These are phyloP conservation scores for Sitophilus oryzae DNA, from an alignment of 1,140 invertebrate genomes.

Conservation along the genomic window DNA sequence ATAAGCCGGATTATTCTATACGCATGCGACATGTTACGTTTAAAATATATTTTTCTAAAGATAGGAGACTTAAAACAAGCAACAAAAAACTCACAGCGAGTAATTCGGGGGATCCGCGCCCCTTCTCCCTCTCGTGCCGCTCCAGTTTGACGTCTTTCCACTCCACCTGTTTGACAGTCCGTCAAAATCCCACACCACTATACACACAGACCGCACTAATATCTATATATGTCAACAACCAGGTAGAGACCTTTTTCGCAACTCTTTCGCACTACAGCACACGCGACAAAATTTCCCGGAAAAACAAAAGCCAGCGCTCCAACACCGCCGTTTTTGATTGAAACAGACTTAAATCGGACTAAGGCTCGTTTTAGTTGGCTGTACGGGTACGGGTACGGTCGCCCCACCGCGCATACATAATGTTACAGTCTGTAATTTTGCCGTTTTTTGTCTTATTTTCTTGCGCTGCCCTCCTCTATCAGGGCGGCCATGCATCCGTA, in stretches of 20 bases:
- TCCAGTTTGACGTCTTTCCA: slow-evolving; percentile 41
- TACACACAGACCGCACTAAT: slow-evolving; percentile 16
- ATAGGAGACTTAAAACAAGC: too few species aligned
- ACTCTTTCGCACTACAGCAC: background rate
- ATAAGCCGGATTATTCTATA: too few species aligned
- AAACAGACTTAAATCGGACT: slow-evolving; percentile 45
- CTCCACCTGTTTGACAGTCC: slow-evolving; percentile 37
- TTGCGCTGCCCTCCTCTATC: slow-evolving; percentile 43
- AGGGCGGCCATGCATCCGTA: slow-evolving; percentile 46
- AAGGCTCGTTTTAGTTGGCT: slow-evolving; percentile 37
- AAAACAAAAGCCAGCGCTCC: slow-evolving; percentile 27
- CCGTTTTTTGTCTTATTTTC: slow-evolving; percentile 44
- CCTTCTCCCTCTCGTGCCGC: slow-evolving; percentile 41
- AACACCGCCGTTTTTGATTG: slow-evolving; percentile 46
- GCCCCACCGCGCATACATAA: slow-evolving; percentile 45
- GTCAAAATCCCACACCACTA: slow-evolving; percentile 18
- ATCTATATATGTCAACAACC: slow-evolving; percentile 12
- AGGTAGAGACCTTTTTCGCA: background rate
- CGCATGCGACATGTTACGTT: too few species aligned
- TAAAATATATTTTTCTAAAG: too few species aligned
- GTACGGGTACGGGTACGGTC: too few species aligned
- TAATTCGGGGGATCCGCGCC: slow-evolving; percentile 41
- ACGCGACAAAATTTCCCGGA: slow-evolving; percentile 7
- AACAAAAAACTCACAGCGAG: slow-evolving; percentile 43
- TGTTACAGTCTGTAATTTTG: slow-evolving; percentile 45